These are phyloP conservation scores for Crenuchus spilurus DNA, from an alignment of 2,797 vertebrate species.

Conservation along the genomic window DNA sequence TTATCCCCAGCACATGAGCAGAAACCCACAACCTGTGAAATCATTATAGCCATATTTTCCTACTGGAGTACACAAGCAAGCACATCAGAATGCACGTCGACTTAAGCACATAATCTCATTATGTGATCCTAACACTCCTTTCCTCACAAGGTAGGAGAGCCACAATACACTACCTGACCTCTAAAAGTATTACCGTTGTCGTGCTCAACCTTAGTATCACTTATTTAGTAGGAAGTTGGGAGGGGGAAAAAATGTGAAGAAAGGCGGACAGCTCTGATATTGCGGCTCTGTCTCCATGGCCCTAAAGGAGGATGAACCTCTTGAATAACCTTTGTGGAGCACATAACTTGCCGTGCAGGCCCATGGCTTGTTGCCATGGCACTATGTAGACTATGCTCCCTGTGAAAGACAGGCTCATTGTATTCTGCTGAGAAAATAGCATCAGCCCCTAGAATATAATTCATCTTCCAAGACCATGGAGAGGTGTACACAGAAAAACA, in stretches of 20 bases:
- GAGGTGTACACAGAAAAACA: constrained; percentile 47
- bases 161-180: constrained; percentile 50
- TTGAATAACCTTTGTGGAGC: constrained; percentile 57
- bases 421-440: constrained; percentile 59
- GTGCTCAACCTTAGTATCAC: constrained; percentile 39
- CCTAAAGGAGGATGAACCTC: constrained; percentile 57
- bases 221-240: constrained; percentile 48
- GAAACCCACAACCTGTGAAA: constrained; percentile 8
- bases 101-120: constrained; percentile 53
- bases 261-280: constrained; percentile 54
- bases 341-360: constrained; percentile 50
- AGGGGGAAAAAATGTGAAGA: background rate
- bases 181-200: constrained; percentile 46
- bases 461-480: constrained; percentile 47
- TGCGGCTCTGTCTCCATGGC: constrained; percentile 52
- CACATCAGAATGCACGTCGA: constrained; percentile 37
- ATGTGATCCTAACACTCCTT: constrained; percentile 33
- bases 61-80: constrained; percentile 18
- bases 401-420: constrained; percentile 60
- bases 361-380: constrained; percentile 61
- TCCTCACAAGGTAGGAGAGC: constrained; percentile 36
- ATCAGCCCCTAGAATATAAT: constrained; percentile 55
- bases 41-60: background rate
- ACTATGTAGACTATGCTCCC: constrained; percentile 53
- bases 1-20: background rate